These are phyloP conservation scores for Hemibagrus guttatus DNA, from an alignment of 2,797 vertebrate genomes.

Conservation along the genomic window DNA sequence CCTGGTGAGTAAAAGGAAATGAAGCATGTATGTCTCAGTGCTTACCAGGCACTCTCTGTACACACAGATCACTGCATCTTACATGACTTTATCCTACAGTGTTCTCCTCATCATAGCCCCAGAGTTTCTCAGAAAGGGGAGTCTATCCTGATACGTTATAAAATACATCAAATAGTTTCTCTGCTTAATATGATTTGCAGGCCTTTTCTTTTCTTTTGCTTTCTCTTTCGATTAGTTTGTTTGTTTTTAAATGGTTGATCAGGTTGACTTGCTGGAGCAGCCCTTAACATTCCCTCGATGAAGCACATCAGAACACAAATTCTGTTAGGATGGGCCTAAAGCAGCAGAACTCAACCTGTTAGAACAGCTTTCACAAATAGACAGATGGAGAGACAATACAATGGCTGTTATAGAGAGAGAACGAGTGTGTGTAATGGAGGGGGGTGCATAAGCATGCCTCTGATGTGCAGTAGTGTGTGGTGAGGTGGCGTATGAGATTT, in stretches of 20 bases:
- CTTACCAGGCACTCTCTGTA: neutral
- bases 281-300: conserved; percentile 5
- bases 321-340: conserved; percentile 13
- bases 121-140: neutral
- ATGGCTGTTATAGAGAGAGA: neutral
- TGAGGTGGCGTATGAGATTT: conserved; percentile 36
- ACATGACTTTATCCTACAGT: neutral
- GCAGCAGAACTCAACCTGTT: conserved; percentile 27
- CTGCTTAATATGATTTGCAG: neutral
- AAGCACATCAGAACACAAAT: conserved; percentile 18
- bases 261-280: neutral
- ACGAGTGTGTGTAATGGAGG: no score
- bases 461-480: conserved; percentile 31
- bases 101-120: neutral
- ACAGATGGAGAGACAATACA: conserved; percentile 21
- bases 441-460: neutral
- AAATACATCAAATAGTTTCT: neutral
- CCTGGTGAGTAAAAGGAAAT: neutral
- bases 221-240: neutral
- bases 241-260: neutral
- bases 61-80: neutral
- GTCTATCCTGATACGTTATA: neutral
- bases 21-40: neutral
- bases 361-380: conserved; percentile 33
- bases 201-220: neutral